Conservation (phyloP, 2,113 vertebrate species). For the Xyrauchen texanus region DNA sequence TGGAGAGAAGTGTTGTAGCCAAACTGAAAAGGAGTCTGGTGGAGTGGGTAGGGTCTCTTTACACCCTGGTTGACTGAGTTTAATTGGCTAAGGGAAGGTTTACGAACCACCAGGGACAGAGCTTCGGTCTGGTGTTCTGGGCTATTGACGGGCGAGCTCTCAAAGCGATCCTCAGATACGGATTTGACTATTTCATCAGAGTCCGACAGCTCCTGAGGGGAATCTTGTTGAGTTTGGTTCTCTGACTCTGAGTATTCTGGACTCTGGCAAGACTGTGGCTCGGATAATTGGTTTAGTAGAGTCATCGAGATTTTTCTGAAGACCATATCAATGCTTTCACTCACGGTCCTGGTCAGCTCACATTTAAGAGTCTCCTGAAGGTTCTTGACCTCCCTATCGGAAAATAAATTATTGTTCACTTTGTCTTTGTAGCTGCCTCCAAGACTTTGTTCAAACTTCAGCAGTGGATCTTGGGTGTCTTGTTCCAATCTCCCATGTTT, state of each 20-base stretch:
- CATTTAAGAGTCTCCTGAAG: constrained; percentile 82
- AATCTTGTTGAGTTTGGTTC: constrained; percentile 59
- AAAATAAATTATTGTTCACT: constrained; percentile 55
- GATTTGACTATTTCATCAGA: constrained; percentile 63
- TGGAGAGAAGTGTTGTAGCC: constrained; percentile 68
- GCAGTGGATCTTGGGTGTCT: constrained; percentile 47
- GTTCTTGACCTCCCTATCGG: constrained; percentile 63
- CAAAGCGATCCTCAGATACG: constrained; percentile 66
- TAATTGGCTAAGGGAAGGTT: constrained; percentile 64
- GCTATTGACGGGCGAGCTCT: constrained; percentile 64
- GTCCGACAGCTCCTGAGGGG: constrained; percentile 59
- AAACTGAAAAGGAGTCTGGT: constrained; percentile 71
- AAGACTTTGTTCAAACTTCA: constrained; percentile 55
- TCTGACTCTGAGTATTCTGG: constrained; percentile 59
- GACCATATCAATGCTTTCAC: constrained; percentile 83
- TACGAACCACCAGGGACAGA: constrained; percentile 70
- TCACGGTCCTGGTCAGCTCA: constrained; percentile 80
- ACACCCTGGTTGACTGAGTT: constrained; percentile 63
- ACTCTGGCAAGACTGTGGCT: constrained; percentile 58
- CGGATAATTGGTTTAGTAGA: constrained; percentile 60
- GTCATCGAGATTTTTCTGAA: constrained; percentile 73
- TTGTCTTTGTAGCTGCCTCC: constrained; percentile 53
- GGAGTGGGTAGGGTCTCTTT: constrained; percentile 72
- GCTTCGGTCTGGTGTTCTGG: constrained; percentile 71
- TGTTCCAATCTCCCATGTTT: constrained; percentile 49